A percentile compares a stretch with the other conserved stretches of the same genome.
phyloP scores from a whole-genome alignment of 2,113 vertebrate species.

The Alligator sinensis region DNA sequence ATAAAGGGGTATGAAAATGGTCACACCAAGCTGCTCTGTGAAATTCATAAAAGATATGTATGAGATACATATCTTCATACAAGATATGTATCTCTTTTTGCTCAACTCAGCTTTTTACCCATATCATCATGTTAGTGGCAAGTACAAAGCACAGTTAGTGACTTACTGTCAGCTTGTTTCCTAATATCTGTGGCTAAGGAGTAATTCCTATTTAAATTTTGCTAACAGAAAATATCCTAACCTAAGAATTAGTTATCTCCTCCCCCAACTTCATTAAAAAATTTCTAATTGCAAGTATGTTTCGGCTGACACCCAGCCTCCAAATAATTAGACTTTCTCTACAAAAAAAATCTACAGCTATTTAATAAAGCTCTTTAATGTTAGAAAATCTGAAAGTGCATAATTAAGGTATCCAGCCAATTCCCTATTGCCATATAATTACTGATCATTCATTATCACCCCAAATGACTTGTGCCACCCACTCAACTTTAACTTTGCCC shows the following conservation, averaged over 20 bases:
- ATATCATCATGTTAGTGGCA: neutral
- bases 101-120: neutral
- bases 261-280: neutral
- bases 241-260: neutral
- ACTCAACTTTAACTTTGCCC: slow-evolving; percentile 73
- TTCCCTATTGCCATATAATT: slow-evolving; percentile 67
- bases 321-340: slow-evolving; percentile 45
- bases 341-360: slow-evolving; percentile 39
- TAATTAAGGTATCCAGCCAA: slow-evolving; percentile 71
- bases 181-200: neutral
- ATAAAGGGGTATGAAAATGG: neutral
- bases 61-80: neutral
- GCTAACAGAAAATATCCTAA: neutral
- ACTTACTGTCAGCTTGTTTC: neutral
- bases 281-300: neutral
- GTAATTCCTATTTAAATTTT: neutral
- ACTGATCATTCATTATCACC: slow-evolving; percentile 62
- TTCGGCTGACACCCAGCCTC: neutral
- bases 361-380: slow-evolving; percentile 47
- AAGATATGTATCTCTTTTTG: neutral
- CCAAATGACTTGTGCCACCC: slow-evolving; percentile 54
- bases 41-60: neutral
- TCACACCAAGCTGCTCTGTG: neutral
- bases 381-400: slow-evolving; percentile 50
- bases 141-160: neutral